Conservation (phyloP, 30 jellyfish, hydroid and myxozoan genomes). For the Aurelia coerulea region DNA sequence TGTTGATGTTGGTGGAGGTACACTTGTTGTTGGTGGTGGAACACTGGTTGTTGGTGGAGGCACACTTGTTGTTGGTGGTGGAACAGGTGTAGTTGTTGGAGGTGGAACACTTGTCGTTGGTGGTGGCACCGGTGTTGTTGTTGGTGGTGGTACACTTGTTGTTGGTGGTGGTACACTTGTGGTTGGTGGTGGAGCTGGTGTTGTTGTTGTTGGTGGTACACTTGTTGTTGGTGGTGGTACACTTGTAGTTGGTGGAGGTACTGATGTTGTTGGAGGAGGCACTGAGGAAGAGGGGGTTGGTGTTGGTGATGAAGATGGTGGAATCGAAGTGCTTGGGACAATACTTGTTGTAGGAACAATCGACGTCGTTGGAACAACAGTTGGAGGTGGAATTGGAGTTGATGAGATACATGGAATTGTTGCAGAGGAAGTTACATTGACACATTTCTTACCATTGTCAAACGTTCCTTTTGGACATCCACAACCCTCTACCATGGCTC, state of each 20-base stretch:
- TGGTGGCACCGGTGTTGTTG: slow-evolving; percentile 18
- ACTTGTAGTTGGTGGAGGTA: slow-evolving; percentile 21
- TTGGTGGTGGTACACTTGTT: slow-evolving; percentile 15
- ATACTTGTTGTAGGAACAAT: slow-evolving; percentile 5
- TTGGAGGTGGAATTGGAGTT: slow-evolving; percentile 45
- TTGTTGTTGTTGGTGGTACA: slow-evolving; percentile 2
- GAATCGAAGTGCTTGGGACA: background rate
- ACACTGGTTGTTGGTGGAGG: slow-evolving; percentile 1
- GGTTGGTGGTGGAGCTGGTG: background rate
- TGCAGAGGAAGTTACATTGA: slow-evolving; percentile 17
- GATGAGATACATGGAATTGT: slow-evolving; percentile 21
- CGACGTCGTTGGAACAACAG: slow-evolving; percentile 27
- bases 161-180: slow-evolving; percentile 14
- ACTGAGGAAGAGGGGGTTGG: slow-evolving; percentile 20
- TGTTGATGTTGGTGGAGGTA: slow-evolving; percentile 24
- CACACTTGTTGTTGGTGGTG: slow-evolving; percentile 19
- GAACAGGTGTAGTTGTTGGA: slow-evolving; percentile 6
- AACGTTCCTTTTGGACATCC: slow-evolving; percentile 95
- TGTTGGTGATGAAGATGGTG: slow-evolving; percentile 29
- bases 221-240: slow-evolving; percentile 29
- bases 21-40: background rate
- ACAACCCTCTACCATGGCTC: slow-evolving; percentile 96
- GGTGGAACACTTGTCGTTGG: slow-evolving; percentile 13
- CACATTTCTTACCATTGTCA: slow-evolving; percentile 89
- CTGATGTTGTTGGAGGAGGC: slow-evolving; percentile 5